phyloP scores from a whole-genome alignment of 2,113 vertebrate genomes.

The Podarcis muralis region DNA sequence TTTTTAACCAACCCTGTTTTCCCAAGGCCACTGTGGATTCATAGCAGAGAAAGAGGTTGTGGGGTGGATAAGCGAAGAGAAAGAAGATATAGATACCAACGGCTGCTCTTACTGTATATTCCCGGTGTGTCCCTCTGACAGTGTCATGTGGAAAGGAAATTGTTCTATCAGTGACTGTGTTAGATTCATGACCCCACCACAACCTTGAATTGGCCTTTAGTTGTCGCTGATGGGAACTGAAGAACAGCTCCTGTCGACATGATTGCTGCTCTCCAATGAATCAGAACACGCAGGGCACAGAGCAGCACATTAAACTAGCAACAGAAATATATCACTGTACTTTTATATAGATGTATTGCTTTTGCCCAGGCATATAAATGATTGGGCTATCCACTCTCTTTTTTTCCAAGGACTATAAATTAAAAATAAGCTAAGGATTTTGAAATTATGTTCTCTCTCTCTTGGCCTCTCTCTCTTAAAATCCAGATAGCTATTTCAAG shows the following conservation, averaged over 20 bases:
- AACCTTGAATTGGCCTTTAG: constrained; percentile 91
- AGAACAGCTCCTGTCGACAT: constrained; percentile 87
- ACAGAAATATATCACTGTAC: constrained; percentile 87
- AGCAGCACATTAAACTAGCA: constrained; percentile 86
- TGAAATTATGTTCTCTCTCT: constrained; percentile 79
- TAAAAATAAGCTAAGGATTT: constrained; percentile 84
- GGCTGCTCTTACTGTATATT: constrained; percentile 65
- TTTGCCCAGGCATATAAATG: constrained; percentile 85
- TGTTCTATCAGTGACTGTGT: constrained; percentile 84
- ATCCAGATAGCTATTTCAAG: constrained; percentile 72
- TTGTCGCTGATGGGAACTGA: constrained; percentile 87
- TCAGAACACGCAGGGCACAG: constrained; percentile 84
- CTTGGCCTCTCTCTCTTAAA: constrained; percentile 29
- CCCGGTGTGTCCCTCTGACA: constrained; percentile 63
- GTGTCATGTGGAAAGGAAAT: constrained; percentile 78
- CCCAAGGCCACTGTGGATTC: constrained; percentile 54
- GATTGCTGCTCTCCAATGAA: constrained; percentile 88
- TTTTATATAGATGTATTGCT: constrained; percentile 90
- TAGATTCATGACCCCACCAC: constrained; percentile 87
- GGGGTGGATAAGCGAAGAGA: constrained; percentile 55
- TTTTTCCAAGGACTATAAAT: constrained; percentile 83
- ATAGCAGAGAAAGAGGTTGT: constrained; percentile 9
- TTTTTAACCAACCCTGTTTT: constrained; percentile 39
- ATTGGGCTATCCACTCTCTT: constrained; percentile 84
- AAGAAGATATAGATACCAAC: constrained; percentile 58